Evolutionary conservation across 1,140 invertebrate species (phyloP), one percentile per base, ranked within the genome.

Genomic region (Temnothorax curvispinosus): DNA sequence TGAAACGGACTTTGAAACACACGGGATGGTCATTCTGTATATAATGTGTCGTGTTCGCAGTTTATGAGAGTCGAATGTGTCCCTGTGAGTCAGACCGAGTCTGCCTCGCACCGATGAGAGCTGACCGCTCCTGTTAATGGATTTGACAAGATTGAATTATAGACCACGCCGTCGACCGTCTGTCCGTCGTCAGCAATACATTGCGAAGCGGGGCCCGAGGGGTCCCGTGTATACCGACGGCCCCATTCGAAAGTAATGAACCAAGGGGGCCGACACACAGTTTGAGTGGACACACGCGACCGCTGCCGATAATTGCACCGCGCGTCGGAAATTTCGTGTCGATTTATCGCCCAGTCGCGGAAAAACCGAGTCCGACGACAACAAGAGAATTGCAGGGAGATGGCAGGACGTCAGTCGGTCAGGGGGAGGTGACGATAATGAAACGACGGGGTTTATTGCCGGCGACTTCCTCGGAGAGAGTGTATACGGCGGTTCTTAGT

Each of bases 81-180:
- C 13, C 32, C 18, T 52, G 58, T 90, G 89, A 90, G 65, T 89
- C 88, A 89, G 88, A 44, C 35, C 58, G 84, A 82, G 56, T 56
- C 65, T 87, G 65, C 71, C 52, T 85, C 69, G 62, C 50, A 67
- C 32, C 78, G 62, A 90, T 56, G 76, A 58, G 74, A 84, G 58
- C 89, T 64, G 58, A 78, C 88, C 77, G 77, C 50, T 32, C 56
- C 86, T 78, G 91, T 92, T 92, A 92, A 92, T 92, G 91, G 87
- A 92, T 92, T 92, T 92, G 91, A 92, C 91, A 92, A 92, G 91
- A 92, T 92, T 92, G 91, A 92, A 92, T 92, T 92, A 92, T 92
- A 89, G 91, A 69, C 85, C 85, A 77, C 58, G 64, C 50, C 87
- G 78, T 62, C 85, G 72, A 90, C 87, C 77, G 62, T 71, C 65